Evolutionary conservation across 1,140 invertebrate species (phyloP), one percentile per base, ranked within the genome.

Genomic region (Scaptomyza graminum): DNA sequence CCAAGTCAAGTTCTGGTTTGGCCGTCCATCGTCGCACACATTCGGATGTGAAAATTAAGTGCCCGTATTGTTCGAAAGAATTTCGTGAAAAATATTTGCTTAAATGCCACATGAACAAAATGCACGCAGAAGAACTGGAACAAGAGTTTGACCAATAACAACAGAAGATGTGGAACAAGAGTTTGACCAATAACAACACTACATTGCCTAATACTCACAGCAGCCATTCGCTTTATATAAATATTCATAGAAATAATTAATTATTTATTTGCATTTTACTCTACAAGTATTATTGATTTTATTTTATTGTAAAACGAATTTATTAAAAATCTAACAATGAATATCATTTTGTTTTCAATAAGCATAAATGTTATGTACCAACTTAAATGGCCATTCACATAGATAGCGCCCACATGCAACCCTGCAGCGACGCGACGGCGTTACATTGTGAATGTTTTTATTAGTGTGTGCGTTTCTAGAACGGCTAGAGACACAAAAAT

Each of bases 21-120:
- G 60, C 69, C 6, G 70, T 77, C 0, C 76, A 79, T 16, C 64
- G 74, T 1, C 74, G 76, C 1, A 79, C 44, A 0, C 76, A 79
- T 50, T 56, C 46, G 0, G 11, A 8, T 11, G 56, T 51, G 0
- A 52, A 13, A 31, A 15, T 66, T 7, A 9, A 15, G 1, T 79
- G 76, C 31, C 47, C 54, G 5, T 50, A 74, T 18, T 79, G 76
- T 34, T 46, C 31, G 2, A 72, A 55, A 7, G 31, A 47, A 13
- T 79, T 61, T 13, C 54, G 55, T 18, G 74, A 77, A n/a, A 77
- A 68, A 6, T 65, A 65, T 43, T 9, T 39, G 3, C 47, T 77
- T 1, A 79, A 69, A 6, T 51, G 34, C 5, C 76, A 79, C 18
- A 47, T 76, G 16, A 25, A 34, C 2, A 77, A 61, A 12, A 18